phyloP scores from a whole-genome alignment of 1,140 invertebrate species.

The Plutomurus gul region DNA sequence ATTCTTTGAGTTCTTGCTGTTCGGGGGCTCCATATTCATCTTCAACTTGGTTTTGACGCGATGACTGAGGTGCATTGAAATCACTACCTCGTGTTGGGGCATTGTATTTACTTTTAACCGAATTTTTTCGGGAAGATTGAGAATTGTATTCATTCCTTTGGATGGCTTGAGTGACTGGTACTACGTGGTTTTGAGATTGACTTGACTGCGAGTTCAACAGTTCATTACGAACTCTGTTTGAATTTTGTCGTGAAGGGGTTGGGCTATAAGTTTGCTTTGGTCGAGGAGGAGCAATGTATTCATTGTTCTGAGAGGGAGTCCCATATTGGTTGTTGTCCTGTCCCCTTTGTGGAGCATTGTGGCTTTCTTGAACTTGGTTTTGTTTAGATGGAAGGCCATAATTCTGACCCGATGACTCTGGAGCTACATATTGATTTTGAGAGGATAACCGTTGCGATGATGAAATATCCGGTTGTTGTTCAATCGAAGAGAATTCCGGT shows the following conservation, averaged over 20 bases:
- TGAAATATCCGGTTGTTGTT: not conserved
- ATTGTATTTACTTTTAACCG: not conserved
- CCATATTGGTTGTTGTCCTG: slow-evolving; percentile 26
- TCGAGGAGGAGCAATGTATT: not conserved
- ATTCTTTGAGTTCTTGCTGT: not conserved
- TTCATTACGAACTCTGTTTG: too few relatives aligned
- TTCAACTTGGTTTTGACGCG: not conserved
- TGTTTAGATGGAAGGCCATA: not conserved
- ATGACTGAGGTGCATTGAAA: not conserved
- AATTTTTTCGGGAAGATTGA: not conserved
- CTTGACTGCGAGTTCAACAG: too few relatives aligned
- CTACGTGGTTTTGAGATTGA: not conserved
- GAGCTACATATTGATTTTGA: slow-evolving; percentile 8
- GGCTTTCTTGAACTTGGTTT: too few relatives aligned
- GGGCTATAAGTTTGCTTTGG: not conserved
- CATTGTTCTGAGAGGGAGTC: not conserved
- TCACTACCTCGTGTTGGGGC: not conserved
- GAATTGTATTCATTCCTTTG: not conserved
- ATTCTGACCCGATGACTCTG: not conserved
- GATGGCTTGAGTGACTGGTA: not conserved
- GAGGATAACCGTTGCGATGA: not conserved
- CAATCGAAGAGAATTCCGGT: not conserved
- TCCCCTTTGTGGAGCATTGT: too few relatives aligned
- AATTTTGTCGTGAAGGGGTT: too few relatives aligned
- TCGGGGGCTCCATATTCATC: not conserved